Conservation (phyloP, 2,888 invertebrate genomes). For the Tachystola acroxantha region DNA sequence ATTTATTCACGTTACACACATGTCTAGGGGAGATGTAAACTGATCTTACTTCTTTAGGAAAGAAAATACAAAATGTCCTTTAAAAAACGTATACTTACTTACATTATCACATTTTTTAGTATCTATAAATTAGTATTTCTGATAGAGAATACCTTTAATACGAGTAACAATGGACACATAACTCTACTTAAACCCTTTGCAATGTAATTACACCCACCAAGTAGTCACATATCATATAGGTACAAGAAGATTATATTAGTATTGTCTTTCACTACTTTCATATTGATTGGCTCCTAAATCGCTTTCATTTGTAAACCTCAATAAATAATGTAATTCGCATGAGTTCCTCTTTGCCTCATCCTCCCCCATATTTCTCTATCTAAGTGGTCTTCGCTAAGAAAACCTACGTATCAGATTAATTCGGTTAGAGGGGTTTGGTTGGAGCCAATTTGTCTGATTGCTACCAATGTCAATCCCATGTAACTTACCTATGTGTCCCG, state of each 20-base stretch:
- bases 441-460: conserved; percentile 79
- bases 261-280: no score
- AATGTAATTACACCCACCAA: no score
- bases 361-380: conserved; percentile 45
- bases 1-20: conserved; percentile 63
- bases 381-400: conserved; percentile 70
- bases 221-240: no score
- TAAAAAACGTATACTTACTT: no score
- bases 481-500: conserved; percentile 52
- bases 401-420: conserved; percentile 74
- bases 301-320: conserved; percentile 19
- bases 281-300: conserved; percentile 10
- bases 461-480: conserved; percentile 66
- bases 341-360: conserved; percentile 24
- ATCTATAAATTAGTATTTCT: no score
- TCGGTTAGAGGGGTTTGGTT: conserved; percentile 68
- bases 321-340: conserved; percentile 38
- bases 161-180: no score
- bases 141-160: no score
- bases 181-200: no score
- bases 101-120: no score
- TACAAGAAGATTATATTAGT: no score
- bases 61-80: background rate
- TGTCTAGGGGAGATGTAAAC: conserved; percentile 27
- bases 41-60: conserved; percentile 9